Conservation (phyloP, 2,113 vertebrate species). For the Illadopsis cleaveri region DNA sequence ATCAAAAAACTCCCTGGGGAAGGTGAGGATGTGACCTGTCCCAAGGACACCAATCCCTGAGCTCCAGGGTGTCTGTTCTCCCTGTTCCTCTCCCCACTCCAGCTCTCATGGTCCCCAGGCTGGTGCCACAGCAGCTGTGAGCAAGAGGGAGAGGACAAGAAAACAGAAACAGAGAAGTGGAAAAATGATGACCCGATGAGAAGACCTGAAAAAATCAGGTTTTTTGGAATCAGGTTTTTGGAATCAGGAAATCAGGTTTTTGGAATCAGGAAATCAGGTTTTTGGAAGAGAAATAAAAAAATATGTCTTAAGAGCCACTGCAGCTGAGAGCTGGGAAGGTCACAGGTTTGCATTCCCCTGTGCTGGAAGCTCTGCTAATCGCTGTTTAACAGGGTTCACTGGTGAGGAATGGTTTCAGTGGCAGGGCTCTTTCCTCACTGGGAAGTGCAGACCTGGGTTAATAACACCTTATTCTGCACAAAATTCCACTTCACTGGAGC, state of each 20-base stretch:
- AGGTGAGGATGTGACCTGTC: background rate
- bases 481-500: conserved; percentile 78
- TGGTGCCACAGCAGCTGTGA: background rate
- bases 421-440: conserved; percentile 21
- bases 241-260: background rate
- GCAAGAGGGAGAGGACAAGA: background rate
- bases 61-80: background rate
- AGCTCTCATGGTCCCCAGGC: background rate
- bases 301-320: background rate
- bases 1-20: background rate
- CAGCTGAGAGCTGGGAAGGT: background rate
- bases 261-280: too few relatives aligned
- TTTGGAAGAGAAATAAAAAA: background rate
- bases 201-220: background rate
- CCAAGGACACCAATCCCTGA: background rate
- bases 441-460: conserved; percentile 62
- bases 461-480: conserved; percentile 78
- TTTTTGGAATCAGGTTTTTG: background rate
- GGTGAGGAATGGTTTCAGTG: conserved; percentile 8
- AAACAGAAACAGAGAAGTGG: background rate
- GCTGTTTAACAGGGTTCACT: conserved; percentile 54
- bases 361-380: conserved; percentile 46
- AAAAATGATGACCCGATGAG: fast-evolving
- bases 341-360: background rate
- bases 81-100: fast-evolving